phyloP scores from a whole-genome alignment of 2,113 vertebrate species.

The Hippocampus comes region DNA sequence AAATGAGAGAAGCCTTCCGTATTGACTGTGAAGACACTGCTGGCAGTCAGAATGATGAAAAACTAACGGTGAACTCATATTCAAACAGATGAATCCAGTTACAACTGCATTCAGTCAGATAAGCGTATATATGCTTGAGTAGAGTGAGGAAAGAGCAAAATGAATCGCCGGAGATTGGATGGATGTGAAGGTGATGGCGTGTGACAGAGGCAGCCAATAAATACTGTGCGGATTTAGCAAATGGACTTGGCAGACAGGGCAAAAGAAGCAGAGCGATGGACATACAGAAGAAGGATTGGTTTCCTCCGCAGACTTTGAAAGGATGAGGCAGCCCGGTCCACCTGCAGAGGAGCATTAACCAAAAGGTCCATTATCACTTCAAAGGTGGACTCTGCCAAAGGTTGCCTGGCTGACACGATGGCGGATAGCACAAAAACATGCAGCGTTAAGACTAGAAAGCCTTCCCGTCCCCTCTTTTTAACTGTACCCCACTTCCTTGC shows the following conservation, averaged over 20 bases:
- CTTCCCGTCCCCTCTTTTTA: conserved; percentile 15
- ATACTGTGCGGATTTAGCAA: conserved; percentile 42
- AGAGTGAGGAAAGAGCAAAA: conserved; percentile 25
- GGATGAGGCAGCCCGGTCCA: conserved; percentile 48
- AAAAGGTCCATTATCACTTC: conserved; percentile 69
- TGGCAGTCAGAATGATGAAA: conserved; percentile 22
- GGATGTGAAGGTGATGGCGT: conserved; percentile 41
- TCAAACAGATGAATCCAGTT: not conserved
- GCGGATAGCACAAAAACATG: conserved; percentile 45
- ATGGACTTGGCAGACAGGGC: conserved; percentile 42
- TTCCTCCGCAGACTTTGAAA: conserved; percentile 53
- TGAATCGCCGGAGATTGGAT: conserved; percentile 35
- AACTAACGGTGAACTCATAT: not conserved
- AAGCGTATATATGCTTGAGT: conserved; percentile 8
- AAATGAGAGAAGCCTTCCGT: conserved; percentile 11
- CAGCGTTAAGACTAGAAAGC: conserved; percentile 44
- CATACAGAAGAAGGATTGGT: conserved; percentile 43
- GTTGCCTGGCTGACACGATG: conserved; percentile 49
- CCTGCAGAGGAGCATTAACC: conserved; percentile 62
- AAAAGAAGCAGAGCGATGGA: conserved; percentile 31
- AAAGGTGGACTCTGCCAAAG: conserved; percentile 57
- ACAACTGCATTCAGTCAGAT: conserved; percentile 16
- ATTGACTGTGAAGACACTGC: conserved; percentile 35
- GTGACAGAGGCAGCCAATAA: conserved; percentile 40
- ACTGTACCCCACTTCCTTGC: conserved; percentile 37